Base-by-base conservation (phyloP, 92 coral and sea anemone genomes). In the Phenganax subtilis region DNA sequence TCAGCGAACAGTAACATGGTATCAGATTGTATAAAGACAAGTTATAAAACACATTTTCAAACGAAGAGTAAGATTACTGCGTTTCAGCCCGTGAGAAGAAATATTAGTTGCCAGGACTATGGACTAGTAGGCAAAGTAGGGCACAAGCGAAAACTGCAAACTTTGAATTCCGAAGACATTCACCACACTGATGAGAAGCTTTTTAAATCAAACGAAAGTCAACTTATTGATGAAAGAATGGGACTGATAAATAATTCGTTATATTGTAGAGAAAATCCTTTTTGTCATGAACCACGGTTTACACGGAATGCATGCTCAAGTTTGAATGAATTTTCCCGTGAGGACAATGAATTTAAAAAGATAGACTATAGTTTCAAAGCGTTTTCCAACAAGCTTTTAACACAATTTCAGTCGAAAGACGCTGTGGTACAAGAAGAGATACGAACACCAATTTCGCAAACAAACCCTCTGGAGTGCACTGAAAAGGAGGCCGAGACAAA, bases 191-290 rank as follows among this genome's bases (percentile, higher is more conserved):
- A 52, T 2, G 61, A 52, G 9, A 73, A 73, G 77, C 77, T 57
- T 1, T 73, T 73, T 54, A 73, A 73, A 73, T 53, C 77, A 53
- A 29, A 53, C 44, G 60, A 73, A 73, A 9, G 29, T 6, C 12
- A 73, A 57, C 9, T 0, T 57, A 25, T 14, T 55, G 6, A 76
- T 52, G 8, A 58, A 25, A 56, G 63, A 54, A 55, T 20, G 12
- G 51, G 69, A 20, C 57, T 56, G 67, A 8, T 56, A 6, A 29
- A 76, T 16, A 51, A 7, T 8, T 31, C 58, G 8, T n/a, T 20
- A 2, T 37, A 28, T 29, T 5, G 31, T 0, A 10, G 73, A 20
- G 12, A 68, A 0, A 68, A 29, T 2, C 47, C 2, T 29, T 2
- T 68, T 4, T 12, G 47, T 68, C 14, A 30, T 37, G 47, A 68